Conservation (phyloP, 2,888 invertebrate genomes). For the Clivina fossor region DNA sequence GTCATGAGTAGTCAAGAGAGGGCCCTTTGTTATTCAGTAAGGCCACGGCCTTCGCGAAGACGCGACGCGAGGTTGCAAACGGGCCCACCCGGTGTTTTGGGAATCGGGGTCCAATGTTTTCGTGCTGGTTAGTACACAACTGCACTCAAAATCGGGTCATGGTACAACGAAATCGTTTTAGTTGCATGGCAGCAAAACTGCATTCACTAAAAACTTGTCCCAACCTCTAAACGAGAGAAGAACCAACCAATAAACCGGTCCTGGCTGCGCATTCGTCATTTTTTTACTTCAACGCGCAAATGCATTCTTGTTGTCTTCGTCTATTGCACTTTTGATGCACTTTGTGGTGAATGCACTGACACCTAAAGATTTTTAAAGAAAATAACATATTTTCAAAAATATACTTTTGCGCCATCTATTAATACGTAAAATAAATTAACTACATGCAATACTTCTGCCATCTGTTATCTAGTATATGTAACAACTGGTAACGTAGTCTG, state of each 20-base stretch:
- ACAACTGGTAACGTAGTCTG: too few relatives aligned
- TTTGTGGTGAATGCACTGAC: background rate
- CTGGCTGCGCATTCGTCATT: conserved; percentile 49
- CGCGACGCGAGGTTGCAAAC: conserved; percentile 9
- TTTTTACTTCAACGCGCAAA: conserved; percentile 46
- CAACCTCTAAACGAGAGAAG: conserved; percentile 51
- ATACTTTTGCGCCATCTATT: background rate
- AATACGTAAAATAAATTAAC: background rate
- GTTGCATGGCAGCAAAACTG: conserved; percentile 51
- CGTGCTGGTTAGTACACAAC: conserved; percentile 47
- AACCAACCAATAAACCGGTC: conserved; percentile 51
- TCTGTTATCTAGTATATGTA: background rate
- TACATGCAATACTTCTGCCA: too few relatives aligned
- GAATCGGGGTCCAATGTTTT: conserved; percentile 45
- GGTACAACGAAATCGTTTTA: conserved; percentile 54
- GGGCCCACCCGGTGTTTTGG: conserved; percentile 33
- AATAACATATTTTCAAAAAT: background rate
- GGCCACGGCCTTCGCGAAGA: conserved; percentile 45
- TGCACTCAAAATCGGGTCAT: conserved; percentile 54
- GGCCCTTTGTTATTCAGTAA: conserved; percentile 40
- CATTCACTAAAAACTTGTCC: conserved; percentile 53
- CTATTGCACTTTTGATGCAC: conserved; percentile 36
- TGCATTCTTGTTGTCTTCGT: conserved; percentile 45
- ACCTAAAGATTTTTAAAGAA: background rate
- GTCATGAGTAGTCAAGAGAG: background rate